A percentile compares a stretch with the other conserved stretches of the same genome.
Evolutionary conservation across 2,888 invertebrate species (phyloP).

Genomic region (Gnatocerus cornutus): DNA sequence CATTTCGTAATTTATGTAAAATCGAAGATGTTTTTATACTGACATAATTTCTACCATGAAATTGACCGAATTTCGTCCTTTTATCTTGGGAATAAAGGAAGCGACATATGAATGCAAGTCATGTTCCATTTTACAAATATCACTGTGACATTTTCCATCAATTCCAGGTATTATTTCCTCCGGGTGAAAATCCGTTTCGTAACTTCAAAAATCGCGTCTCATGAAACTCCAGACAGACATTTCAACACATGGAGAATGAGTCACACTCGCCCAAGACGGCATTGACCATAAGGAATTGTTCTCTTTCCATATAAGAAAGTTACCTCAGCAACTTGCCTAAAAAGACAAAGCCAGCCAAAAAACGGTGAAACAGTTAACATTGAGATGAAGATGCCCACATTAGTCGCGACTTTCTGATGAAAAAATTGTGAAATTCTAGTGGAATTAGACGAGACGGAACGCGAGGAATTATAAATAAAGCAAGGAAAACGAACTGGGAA

Average conservation of each 20-base stretch:
- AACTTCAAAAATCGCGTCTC: background rate
- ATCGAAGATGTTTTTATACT: background rate
- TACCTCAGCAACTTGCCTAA: conserved; percentile 36
- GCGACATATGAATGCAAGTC: conserved; percentile 1
- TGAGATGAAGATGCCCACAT: background rate
- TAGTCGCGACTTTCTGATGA: background rate
- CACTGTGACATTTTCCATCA: background rate
- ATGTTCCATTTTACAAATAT: conserved; percentile 1
- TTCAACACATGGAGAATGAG: conserved; percentile 30
- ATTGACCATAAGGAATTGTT: conserved; percentile 43
- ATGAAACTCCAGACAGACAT: conserved; percentile 27
- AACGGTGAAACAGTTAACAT: background rate
- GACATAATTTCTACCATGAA: background rate
- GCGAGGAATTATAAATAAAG: conserved; percentile 41
- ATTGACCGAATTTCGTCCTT: background rate
- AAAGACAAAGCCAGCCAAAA: conserved; percentile 27
- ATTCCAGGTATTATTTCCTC: background rate
- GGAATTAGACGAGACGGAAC: conserved; percentile 28
- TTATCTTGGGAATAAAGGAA: background rate
- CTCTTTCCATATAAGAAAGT: conserved; percentile 42
- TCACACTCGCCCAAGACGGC: conserved; percentile 44
- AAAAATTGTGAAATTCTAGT: conserved; percentile 24
- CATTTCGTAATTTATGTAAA: too few relatives aligned
- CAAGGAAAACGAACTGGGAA: conserved; percentile 39
- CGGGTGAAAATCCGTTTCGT: background rate